Evolutionary conservation across 2,113 vertebrate genomes (phyloP), one percentile per base, ranked within the genome.

Genomic region (Octodon degus): DNA sequence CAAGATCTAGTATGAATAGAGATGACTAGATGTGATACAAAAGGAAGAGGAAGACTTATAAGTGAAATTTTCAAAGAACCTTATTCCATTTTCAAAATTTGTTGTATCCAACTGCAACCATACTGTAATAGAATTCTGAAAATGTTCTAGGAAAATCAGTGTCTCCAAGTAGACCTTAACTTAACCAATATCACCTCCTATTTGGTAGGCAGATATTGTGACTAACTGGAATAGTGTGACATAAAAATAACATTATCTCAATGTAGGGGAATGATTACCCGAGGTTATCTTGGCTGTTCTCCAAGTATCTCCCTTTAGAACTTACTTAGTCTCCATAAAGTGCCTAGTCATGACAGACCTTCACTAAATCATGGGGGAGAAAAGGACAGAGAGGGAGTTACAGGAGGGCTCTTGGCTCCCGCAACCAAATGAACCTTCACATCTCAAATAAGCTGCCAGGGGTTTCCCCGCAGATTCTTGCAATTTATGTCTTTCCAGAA

Each of bases 401-500:
- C 1, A n/a, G 19, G 24, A 53, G 27, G 11, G 40, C 3, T 20
- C 74, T 16, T 0, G 22, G 12, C 16, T 47, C 27, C 68, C 4
- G 53, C 10, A 14, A 5, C 1, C 79, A 60, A 10, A 8, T 53
- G 12, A 55, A 47, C 0, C 1, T 12, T 37, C 43, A 24, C 1
- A 0, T 60, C 63, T 83, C 50, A 62, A 37, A 53, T 27, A 55
- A 77, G 70, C 16, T 55, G 5, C 20, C 72, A n/a, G n/a, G n/a
- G n/a, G n/a, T n/a, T n/a, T 37, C 40, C 11, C 40, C 34, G 8
- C 4, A 30, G 17, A 50, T 89, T 13, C 27, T 79, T 67, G 0
- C 40, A 90, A 9, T 72, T 12, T 25, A 70, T 4, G 8, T 6
- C 30, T 63, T 93, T 91, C 22, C 27, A 81, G 13, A 5, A 76